Evolutionary conservation across 35 echinoderm and acorn worm species (phyloP).

Genomic region (Heliocidaris tuberculata): DNA sequence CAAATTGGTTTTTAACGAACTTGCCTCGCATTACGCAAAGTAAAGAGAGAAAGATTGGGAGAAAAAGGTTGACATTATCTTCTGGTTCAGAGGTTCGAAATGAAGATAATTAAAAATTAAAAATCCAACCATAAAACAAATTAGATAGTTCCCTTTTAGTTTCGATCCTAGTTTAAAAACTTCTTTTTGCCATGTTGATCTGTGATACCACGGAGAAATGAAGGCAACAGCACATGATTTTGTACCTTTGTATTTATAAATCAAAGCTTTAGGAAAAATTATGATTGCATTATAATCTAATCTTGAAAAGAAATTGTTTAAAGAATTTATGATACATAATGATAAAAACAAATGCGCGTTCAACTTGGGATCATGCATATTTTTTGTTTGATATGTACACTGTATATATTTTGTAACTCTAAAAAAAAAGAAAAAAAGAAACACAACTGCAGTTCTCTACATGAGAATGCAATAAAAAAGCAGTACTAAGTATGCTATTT

Average conservation of each 20-base stretch:
- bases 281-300: constrained; percentile 41
- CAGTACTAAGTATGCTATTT: constrained; percentile 37
- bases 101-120: neutral
- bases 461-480: constrained; percentile 43
- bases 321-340: constrained; percentile 25
- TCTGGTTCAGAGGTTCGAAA: neutral
- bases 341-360: neutral
- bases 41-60: neutral
- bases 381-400: constrained; percentile 39
- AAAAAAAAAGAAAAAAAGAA: constrained; percentile 32
- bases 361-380: constrained; percentile 33
- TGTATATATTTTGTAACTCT: constrained; percentile 45
- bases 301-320: constrained; percentile 13
- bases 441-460: constrained; percentile 25
- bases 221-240: neutral
- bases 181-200: neutral
- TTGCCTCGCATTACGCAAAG: neutral
- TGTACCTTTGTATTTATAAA: constrained; percentile 18
- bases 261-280: neutral
- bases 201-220: neutral
- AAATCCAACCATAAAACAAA: neutral
- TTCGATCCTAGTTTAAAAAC: neutral
- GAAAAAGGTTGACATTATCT: neutral
- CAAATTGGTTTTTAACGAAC: neutral
- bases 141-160: neutral